Evolutionary conservation across 2,888 invertebrate genomes (phyloP).

Genomic region (Amblyteles armatorius): DNA sequence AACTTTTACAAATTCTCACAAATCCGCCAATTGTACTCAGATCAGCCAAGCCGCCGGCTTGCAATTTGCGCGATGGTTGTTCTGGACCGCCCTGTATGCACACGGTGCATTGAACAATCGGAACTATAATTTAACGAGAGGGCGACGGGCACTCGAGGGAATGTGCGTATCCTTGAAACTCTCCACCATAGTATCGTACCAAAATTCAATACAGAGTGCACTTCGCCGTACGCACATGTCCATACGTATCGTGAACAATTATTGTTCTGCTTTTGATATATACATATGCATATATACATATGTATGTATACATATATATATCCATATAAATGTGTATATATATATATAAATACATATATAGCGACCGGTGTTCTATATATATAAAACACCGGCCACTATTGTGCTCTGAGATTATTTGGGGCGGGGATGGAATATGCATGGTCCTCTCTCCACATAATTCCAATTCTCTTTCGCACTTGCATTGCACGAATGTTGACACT

Average conservation of each 20-base stretch:
- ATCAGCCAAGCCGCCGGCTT: no score
- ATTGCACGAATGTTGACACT: conserved; percentile 58
- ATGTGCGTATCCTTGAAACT: conserved; percentile 9
- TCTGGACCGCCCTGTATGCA: conserved; percentile 14
- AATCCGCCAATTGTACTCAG: no score
- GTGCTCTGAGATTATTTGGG: no score
- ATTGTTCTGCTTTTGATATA: conserved; percentile 51
- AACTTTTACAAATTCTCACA: no score
- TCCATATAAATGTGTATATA: no score
- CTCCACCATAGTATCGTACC: not conserved
- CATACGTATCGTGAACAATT: conserved; percentile 56
- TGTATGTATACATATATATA: no score
- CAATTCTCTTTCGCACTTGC: conserved; percentile 49
- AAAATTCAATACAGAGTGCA: conserved; percentile 1
- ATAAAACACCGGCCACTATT: not conserved
- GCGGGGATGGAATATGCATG: not conserved
- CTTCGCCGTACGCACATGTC: conserved; percentile 21
- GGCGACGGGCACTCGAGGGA: conserved; percentile 4
- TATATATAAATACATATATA: no score
- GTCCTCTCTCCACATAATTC: conserved; percentile 43
- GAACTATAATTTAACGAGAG: conserved; percentile 49
- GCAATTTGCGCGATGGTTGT: not conserved
- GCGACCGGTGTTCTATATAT: no score
- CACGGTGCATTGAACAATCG: conserved; percentile 45
- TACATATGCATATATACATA: not conserved